Conservation (phyloP, 1,140 invertebrate genomes). For the Aphelenchoides avenae region DNA sequence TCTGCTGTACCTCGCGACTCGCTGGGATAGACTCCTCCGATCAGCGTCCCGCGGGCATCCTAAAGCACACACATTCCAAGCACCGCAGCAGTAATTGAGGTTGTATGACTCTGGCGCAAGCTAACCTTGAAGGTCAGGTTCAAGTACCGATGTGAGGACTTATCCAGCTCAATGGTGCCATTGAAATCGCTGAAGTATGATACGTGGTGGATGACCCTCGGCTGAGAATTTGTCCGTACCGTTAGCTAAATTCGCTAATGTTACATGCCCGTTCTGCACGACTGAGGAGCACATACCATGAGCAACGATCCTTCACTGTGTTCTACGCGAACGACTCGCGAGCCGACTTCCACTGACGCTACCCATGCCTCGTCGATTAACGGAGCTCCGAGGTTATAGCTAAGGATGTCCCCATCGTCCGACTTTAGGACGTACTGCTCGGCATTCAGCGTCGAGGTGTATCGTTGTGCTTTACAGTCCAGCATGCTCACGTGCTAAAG, state of each 20-base stretch:
- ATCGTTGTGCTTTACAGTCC: conserved; percentile 50
- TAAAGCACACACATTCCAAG: conserved; percentile 6
- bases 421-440: conserved; percentile 43
- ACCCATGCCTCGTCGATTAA: conserved; percentile 47
- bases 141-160: conserved; percentile 45
- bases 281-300: conserved; percentile 22
- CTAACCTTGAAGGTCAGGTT: conserved; percentile 46
- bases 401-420: conserved; percentile 37
- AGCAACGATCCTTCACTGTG: conserved; percentile 45
- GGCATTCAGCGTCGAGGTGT: conserved; percentile 44
- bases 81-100: conserved; percentile 1
- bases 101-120: not conserved
- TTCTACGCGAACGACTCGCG: conserved; percentile 35
- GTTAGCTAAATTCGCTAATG: conserved; percentile 28
- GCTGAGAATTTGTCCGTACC: conserved; percentile 31
- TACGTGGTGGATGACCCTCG: conserved; percentile 36
- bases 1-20: conserved; percentile 29
- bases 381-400: conserved; percentile 41
- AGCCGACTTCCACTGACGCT: conserved; percentile 28
- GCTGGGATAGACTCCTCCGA: conserved; percentile 42
- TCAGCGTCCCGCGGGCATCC: conserved; percentile 45
- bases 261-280: not conserved
- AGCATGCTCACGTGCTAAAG: too few species aligned
- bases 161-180: conserved; percentile 46
- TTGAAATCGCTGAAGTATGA: conserved; percentile 42